Evolutionary conservation across 2,113 vertebrate species (phyloP), one percentile per base, ranked within the genome.

Genomic region (Hydropotes inermis): DNA sequence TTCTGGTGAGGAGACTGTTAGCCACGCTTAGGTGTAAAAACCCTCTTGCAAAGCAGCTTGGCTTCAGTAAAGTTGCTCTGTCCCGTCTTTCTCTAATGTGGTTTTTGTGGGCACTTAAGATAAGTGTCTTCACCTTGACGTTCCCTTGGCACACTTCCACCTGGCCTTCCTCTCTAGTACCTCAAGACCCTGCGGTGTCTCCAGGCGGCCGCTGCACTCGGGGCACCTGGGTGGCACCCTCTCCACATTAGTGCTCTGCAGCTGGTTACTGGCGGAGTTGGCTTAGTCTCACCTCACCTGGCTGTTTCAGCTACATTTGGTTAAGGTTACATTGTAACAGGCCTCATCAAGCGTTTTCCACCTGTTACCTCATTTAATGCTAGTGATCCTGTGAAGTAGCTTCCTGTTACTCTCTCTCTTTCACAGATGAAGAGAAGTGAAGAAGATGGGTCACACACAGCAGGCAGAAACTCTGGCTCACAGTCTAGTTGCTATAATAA

Each of bases 361-460:
- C 4, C 23, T 25, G 0, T 39, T 8, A 12, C 28, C 43, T 89
- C n/a, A 3, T 19, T 55, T 58, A 43, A 23, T 43, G 60, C 36
- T 5, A 0, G 55, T 28, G 33, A 0, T 30, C 39, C 30, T 10
- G 0, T 9, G 2, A 17, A 6, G 7, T 5, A 7, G 50, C 61
- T 79, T 79, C 1, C 45, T 16, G 13, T 39, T 30, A 2, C 39
- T 10, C 0, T 50, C 9, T 30, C 47, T 39, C 7, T n/a, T 7
- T 17, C 33, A 10, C 28, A 36, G 28, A 6, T 33, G 15, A 25
- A 12, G 43, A 87, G 28, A 25, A 28, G 36, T 28, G 43, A 16
- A 45, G 86, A 39, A 1, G 15, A 11, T 23, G 45, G 47, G 55
- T 47, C 2, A 1, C 43, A 1, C 5, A 5, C 7, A 27, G 57